These are phyloP conservation scores for Orthonychiurus folsomi DNA, from an alignment of 2,888 invertebrate species.

Conservation along the genomic window DNA sequence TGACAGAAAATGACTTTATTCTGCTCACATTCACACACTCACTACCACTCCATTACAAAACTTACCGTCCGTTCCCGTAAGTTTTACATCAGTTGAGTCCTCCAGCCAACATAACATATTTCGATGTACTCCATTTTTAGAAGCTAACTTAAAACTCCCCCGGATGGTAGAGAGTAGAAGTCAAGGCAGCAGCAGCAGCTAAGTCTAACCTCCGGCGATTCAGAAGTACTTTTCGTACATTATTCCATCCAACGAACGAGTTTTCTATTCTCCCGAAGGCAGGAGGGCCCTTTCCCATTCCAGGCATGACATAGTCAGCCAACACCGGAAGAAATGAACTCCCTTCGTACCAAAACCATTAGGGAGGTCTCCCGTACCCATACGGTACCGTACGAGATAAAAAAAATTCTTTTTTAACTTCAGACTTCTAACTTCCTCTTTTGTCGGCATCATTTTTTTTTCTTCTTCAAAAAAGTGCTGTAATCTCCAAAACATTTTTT, in stretches of 20 bases:
- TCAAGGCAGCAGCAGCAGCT: background rate
- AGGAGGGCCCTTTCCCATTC: background rate
- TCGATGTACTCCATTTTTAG: background rate
- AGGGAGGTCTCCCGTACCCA: too few relatives aligned
- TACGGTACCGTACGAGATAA: background rate
- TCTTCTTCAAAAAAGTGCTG: too few relatives aligned
- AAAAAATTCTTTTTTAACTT: background rate
- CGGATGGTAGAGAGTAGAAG: background rate
- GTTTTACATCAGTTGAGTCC: constrained; percentile 19
- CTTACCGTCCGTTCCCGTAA: too few relatives aligned
- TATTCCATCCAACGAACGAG: background rate
- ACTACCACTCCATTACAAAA: constrained; percentile 22
- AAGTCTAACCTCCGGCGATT: background rate
- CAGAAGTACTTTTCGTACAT: background rate
- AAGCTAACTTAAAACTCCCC: background rate
- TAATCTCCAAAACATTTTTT: too few relatives aligned
- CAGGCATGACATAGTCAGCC: background rate
- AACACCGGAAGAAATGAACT: background rate
- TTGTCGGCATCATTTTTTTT: too few relatives aligned
- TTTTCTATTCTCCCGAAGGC: background rate
- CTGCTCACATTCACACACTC: constrained; percentile 11
- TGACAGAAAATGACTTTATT: background rate
- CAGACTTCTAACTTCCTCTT: too few relatives aligned
- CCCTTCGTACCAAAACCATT: background rate
- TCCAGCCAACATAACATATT: background rate